phyloP scores from a whole-genome alignment of 2,113 vertebrate species.

The Ondatra zibethicus region DNA sequence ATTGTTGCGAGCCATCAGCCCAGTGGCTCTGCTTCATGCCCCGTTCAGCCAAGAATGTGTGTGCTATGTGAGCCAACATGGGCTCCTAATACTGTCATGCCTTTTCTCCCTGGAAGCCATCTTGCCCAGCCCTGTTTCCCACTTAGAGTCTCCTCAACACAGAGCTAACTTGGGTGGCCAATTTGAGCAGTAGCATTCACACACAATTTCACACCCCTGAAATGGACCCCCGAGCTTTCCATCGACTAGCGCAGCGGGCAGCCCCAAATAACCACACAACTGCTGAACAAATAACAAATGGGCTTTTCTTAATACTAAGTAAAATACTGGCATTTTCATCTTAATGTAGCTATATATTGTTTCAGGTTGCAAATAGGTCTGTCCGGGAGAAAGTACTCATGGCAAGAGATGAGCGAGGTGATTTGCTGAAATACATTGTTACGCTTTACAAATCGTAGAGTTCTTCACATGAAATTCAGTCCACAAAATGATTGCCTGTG shows the following conservation, averaged over 20 bases:
- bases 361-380: neutral
- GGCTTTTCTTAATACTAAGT: constrained; percentile 21
- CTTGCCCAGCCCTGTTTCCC: neutral
- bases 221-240: neutral
- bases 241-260: neutral
- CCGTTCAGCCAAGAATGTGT: neutral
- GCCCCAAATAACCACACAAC: neutral
- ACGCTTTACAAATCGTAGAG: neutral
- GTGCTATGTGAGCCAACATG: neutral
- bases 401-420: neutral
- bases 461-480: neutral
- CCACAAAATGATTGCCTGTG: neutral
- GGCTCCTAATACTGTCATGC: rapidly evolving
- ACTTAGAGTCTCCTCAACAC: neutral
- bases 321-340: neutral
- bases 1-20: rapidly evolving
- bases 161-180: neutral
- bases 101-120: rapidly evolving
- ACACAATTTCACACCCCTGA: neutral
- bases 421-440: constrained; percentile 13
- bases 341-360: neutral
- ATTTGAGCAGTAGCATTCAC: neutral
- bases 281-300: neutral
- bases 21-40: neutral
- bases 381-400: neutral